phyloP scores from a whole-genome alignment of 1,140 invertebrate genomes.

The Drosophila auraria region DNA sequence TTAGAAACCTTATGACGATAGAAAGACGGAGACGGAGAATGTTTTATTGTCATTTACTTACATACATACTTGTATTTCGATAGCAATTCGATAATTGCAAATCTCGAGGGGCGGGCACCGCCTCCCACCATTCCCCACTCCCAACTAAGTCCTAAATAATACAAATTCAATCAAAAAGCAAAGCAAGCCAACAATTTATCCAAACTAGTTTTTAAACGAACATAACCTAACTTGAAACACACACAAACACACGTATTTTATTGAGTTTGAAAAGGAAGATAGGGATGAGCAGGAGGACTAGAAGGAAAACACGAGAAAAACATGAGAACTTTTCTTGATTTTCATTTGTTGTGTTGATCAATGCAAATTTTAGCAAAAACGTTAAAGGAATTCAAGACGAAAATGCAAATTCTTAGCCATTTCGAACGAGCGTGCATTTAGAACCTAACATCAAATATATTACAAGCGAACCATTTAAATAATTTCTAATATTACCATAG shows the following conservation, averaged over 20 bases:
- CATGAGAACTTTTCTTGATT: conserved; percentile 47
- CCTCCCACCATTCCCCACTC: neutral
- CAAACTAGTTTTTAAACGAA: conserved; percentile 54
- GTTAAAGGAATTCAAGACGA: conserved; percentile 28
- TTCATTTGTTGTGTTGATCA: conserved; percentile 63
- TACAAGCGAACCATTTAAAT: conserved; percentile 41
- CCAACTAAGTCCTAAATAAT: conserved; percentile 36
- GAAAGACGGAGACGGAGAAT: conserved; percentile 9
- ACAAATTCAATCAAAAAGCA: conserved; percentile 49
- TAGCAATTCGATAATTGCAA: conserved; percentile 42
- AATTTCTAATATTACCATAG: conserved; percentile 34
- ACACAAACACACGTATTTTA: conserved; percentile 42
- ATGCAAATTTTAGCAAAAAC: conserved; percentile 50
- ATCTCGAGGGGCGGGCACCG: conserved; percentile 14
- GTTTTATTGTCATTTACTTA: conserved; percentile 56
- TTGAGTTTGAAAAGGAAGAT: conserved; percentile 28
- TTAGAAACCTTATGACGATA: conserved; percentile 41
- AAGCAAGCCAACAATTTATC: conserved; percentile 63
- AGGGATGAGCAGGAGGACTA: neutral
- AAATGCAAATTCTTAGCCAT: conserved; percentile 75
- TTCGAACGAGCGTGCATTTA: conserved; percentile 79
- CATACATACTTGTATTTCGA: conserved; percentile 59
- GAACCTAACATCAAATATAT: conserved; percentile 49
- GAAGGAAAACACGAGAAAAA: conserved; percentile 10
- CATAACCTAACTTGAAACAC: conserved; percentile 17